Base-by-base conservation (phyloP, 2,888 invertebrate species). In the Macroteleia sp. region DNA sequence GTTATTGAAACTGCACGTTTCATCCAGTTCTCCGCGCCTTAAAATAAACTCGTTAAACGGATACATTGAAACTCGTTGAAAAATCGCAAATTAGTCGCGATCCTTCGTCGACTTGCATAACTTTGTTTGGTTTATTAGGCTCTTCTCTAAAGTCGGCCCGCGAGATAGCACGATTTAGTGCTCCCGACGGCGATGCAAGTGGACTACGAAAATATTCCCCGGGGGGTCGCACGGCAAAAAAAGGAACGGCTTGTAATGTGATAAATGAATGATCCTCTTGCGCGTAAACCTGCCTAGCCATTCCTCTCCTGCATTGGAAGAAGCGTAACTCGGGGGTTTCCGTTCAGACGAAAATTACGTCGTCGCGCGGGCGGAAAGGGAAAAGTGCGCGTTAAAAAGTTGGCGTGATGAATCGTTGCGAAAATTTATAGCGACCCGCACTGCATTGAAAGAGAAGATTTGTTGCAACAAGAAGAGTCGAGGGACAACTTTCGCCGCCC, bases 131-230 rank as follows among this genome's bases (percentile, higher is more conserved):
- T n/a, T n/a, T n/a, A n/a, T n/a, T n/a, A n/a, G n/a, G n/a, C n/a
- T n/a, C n/a, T n/a, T n/a, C n/a, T n/a, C n/a, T n/a, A n/a, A n/a
- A n/a, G n/a, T n/a, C n/a, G n/a, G n/a, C 32, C 61, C 30, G 12
- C 44, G 32, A 34, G 22, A 22, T 36, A 30, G 50, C 16, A 75
- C 79, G 80, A 81, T 81, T 82, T 81, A 79, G 66, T 74, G 79
- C 77, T 81, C 80, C 77, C 77, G 78, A 62, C 71, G 80, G 81
- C 66, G 71, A 66, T 59, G 57, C 52, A n/a, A n/a, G n/a, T 57
- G 59, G 73, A 67, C 62, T 76, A 74, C 71, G 71, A 71, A 77
- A 71, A 62, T 70, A 64, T 69, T 77, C 54, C 64, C 9, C 46
- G 44, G 52, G 57, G 62, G 57, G 44, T 25, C 41, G 20, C 6